phyloP scores from a whole-genome alignment of 30 jellyfish, hydroid and myxozoan genomes.

The Kudoa iwatai region DNA sequence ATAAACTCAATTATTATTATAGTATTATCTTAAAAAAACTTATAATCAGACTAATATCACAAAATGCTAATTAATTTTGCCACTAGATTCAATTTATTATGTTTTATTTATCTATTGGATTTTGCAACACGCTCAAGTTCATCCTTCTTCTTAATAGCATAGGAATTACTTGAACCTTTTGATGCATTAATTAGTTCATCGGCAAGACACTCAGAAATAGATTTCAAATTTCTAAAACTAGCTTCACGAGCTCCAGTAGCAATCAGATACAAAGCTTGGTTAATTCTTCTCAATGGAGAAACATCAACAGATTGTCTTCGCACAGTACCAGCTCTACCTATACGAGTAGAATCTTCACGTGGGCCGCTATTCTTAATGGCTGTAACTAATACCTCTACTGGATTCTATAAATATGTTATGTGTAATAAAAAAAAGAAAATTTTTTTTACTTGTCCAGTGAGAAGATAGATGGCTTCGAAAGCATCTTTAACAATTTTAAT shows the following conservation, averaged over 20 bases:
- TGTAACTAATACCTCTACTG: constrained; percentile 39
- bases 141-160: constrained; percentile 83
- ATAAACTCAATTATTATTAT: too few relatives aligned
- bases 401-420: constrained; percentile 8
- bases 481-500: constrained; percentile 61
- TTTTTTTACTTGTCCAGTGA: constrained; percentile 27
- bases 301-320: constrained; percentile 95
- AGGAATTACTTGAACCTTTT: constrained; percentile 65
- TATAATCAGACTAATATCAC: too few relatives aligned
- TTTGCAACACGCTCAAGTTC: constrained; percentile 88
- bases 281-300: constrained; percentile 79
- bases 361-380: constrained; percentile 91
- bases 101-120: constrained; percentile 70
- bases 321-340: constrained; percentile 83
- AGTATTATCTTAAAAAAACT: too few relatives aligned
- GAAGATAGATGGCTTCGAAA: constrained; percentile 50
- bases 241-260: constrained; percentile 95
- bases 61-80: too few relatives aligned
- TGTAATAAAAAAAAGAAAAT: not conserved
- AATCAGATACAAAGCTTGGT: constrained; percentile 58
- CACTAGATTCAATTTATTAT: too few relatives aligned
- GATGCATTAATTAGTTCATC: constrained; percentile 83
- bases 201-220: constrained; percentile 79
- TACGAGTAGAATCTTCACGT: constrained; percentile 89
- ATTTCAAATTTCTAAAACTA: constrained; percentile 45